phyloP scores from a whole-genome alignment of 2,113 vertebrate genomes.

The Nothoprocta pentlandii region DNA sequence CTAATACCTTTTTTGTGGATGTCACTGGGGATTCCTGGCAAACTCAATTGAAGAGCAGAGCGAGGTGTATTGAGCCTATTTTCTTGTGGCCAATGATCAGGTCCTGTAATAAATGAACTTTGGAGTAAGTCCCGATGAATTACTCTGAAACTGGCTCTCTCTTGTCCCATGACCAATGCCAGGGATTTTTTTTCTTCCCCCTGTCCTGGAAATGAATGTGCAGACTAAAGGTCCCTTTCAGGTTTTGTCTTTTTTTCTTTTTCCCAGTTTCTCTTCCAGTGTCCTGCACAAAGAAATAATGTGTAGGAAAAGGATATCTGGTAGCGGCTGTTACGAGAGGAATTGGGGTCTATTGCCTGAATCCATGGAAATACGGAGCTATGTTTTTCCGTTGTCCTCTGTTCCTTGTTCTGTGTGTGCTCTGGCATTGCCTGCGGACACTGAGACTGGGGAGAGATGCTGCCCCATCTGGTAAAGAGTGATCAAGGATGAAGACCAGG shows the following conservation, averaged over 20 bases:
- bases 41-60: background rate
- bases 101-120: background rate
- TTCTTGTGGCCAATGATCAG: background rate
- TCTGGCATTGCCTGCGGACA: background rate
- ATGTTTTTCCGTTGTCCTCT: background rate
- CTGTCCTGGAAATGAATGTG: background rate
- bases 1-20: background rate
- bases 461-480: background rate
- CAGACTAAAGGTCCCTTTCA: background rate
- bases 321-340: background rate
- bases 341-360: background rate
- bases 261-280: background rate
- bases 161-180: background rate
- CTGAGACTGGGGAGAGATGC: accelerated
- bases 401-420: background rate
- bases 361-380: background rate
- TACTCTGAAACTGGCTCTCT: background rate
- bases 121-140: background rate
- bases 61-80: background rate
- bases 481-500: background rate
- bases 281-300: background rate
- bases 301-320: background rate
- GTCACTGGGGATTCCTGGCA: background rate
- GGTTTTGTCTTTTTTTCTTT: background rate
- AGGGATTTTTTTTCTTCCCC: background rate